Evolutionary conservation across 2,113 vertebrate genomes (phyloP).

Genomic region (Melanostigma gelatinosum): DNA sequence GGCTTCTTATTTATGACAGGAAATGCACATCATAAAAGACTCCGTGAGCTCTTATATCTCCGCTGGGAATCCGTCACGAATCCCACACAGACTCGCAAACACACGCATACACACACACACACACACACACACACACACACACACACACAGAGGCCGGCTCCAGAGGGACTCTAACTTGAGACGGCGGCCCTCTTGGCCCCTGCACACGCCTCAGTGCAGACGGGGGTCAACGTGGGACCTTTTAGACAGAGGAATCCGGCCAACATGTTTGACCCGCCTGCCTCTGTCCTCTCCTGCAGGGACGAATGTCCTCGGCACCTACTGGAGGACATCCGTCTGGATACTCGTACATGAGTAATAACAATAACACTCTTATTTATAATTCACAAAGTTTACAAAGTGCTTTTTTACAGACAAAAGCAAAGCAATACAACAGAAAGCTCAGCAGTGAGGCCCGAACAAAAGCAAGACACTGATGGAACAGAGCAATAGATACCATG

Average conservation of each 20-base stretch:
- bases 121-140: slow-evolving; percentile 43
- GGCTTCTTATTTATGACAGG: slow-evolving; percentile 79
- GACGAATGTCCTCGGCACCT: slow-evolving; percentile 10
- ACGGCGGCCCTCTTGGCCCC: slow-evolving; percentile 70
- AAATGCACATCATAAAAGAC: slow-evolving; percentile 79
- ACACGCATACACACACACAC: slow-evolving; percentile 30
- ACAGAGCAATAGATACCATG: too few species aligned
- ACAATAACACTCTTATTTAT: too few species aligned
- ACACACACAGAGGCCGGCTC: slow-evolving; percentile 40
- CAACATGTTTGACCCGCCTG: slow-evolving; percentile 17
- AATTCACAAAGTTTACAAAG: too few species aligned
- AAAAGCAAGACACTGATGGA: too few species aligned
- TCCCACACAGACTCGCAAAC: slow-evolving; percentile 51
- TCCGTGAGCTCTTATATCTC: slow-evolving; percentile 67
- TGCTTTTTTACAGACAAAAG: too few species aligned
- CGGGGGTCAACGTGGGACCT: slow-evolving; percentile 60
- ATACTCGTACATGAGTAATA: not conserved
- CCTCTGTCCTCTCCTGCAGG: slow-evolving; percentile 6
- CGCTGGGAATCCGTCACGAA: slow-evolving; percentile 56
- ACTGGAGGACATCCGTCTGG: slow-evolving; percentile 9
- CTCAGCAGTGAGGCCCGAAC: too few species aligned
- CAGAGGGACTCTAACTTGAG: slow-evolving; percentile 62
- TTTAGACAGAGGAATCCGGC: slow-evolving; percentile 39
- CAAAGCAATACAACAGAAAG: too few species aligned
- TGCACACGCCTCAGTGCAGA: slow-evolving; percentile 67